phyloP scores from a whole-genome alignment of 2,113 vertebrate genomes.

The Dissostichus mawsoni region DNA sequence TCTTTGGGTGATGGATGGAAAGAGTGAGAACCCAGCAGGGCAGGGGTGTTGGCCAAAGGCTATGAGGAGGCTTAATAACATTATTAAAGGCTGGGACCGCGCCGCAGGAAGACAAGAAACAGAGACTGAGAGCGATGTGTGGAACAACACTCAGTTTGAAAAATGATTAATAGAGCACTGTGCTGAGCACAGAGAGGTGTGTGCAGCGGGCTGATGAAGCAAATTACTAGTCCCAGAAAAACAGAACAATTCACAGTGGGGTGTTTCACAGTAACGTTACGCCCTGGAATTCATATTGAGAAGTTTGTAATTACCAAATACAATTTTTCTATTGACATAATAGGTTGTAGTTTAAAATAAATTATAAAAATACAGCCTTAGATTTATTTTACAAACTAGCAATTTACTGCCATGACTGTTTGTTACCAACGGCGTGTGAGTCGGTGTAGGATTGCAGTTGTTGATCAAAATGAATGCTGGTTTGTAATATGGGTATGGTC shows the following conservation, averaged over 20 bases:
- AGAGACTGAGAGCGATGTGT: constrained; percentile 28
- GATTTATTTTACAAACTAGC: neutral
- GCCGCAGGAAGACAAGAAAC: constrained; percentile 24
- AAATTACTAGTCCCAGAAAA: constrained; percentile 60
- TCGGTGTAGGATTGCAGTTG: too few relatives aligned
- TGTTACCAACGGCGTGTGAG: too few relatives aligned
- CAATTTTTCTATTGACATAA: neutral
- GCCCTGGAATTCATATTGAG: neutral
- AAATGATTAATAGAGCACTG: constrained; percentile 58
- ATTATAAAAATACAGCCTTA: neutral
- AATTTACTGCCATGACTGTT: neutral
- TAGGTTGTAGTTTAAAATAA: neutral
- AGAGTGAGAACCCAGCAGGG: constrained; percentile 61
- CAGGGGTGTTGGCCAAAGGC: constrained; percentile 54
- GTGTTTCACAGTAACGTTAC: constrained; percentile 17
- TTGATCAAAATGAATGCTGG: too few relatives aligned
- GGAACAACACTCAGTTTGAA: constrained; percentile 24
- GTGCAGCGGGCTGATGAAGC: constrained; percentile 33
- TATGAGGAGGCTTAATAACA: constrained; percentile 75
- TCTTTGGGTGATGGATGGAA: constrained; percentile 53
- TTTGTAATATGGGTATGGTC: too few relatives aligned
- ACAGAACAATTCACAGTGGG: constrained; percentile 33
- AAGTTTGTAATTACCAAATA: constrained; percentile 17
- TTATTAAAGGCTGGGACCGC: constrained; percentile 67
- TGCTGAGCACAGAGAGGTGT: constrained; percentile 48